A percentile compares a stretch with the other conserved stretches of the same genome.
phyloP scores from a whole-genome alignment of 2,888 invertebrate genomes.

The Ferdinandea cuprea region DNA sequence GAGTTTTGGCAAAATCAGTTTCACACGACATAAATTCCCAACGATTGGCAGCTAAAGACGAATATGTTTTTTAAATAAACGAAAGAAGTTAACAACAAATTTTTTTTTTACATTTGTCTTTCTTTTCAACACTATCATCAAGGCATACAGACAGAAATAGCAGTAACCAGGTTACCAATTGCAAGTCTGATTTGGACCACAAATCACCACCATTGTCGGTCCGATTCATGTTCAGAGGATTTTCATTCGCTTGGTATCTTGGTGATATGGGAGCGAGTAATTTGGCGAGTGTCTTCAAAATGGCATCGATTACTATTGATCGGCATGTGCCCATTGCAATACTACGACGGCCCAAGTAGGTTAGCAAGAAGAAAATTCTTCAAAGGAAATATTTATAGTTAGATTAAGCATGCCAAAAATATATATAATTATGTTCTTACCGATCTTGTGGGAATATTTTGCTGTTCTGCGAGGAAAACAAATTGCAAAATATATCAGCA shows the following conservation, averaged over 20 bases:
- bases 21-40: constrained; percentile 97
- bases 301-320: constrained; percentile 86
- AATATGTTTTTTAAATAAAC: background rate
- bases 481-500: constrained; percentile 90
- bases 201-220: constrained; percentile 79
- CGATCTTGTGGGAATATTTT: constrained; percentile 93
- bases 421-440: constrained; percentile 82
- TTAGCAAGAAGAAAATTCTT: constrained; percentile 93
- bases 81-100: background rate
- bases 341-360: constrained; percentile 93
- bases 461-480: constrained; percentile 91
- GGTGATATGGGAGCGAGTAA: constrained; percentile 85
- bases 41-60: constrained; percentile 83
- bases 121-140: constrained; percentile 83
- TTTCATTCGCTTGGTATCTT: constrained; percentile 79
- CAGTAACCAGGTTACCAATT: constrained; percentile 89
- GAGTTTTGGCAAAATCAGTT: constrained; percentile 84
- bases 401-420: constrained; percentile 5
- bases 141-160: constrained; percentile 90
- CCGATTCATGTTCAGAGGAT: constrained; percentile 65
- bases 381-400: constrained; percentile 52
- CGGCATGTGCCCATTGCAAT: constrained; percentile 86
- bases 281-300: constrained; percentile 85
- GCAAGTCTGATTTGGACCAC: constrained; percentile 86
- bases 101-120: constrained; percentile 81